A percentile compares a stretch with the other conserved stretches of the same genome.
Conservation (phyloP, 2,113 vertebrate genomes). For the Pygoscelis adeliae region DNA sequence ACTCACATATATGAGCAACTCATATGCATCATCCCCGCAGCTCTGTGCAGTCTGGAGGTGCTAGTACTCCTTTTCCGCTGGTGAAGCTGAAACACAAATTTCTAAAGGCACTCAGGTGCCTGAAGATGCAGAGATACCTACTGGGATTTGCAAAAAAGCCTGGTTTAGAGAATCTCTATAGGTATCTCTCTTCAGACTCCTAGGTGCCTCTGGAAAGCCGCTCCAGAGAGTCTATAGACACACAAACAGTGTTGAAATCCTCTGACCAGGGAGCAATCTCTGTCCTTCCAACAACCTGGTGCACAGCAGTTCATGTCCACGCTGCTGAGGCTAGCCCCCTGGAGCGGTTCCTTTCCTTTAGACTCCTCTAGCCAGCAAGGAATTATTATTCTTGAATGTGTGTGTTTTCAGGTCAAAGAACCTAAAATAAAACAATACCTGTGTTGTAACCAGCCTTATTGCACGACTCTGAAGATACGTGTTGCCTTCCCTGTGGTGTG, state of each 20-base stretch:
- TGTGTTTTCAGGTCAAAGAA: neutral
- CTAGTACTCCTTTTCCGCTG: neutral
- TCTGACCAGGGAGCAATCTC: neutral
- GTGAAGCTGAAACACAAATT: neutral
- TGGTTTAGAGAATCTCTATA: neutral
- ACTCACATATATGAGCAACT: neutral
- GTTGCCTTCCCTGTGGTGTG: neutral
- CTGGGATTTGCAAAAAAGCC: neutral
- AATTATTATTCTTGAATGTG: neutral
- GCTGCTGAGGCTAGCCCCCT: neutral
- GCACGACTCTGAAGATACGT: neutral
- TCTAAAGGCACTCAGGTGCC: neutral
- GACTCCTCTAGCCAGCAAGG: neutral
- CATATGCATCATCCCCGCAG: neutral
- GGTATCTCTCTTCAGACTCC: neutral
- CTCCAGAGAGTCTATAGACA: neutral
- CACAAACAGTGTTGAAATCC: neutral
- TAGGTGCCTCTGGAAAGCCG: neutral
- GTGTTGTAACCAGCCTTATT: neutral
- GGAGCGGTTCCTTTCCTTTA: neutral
- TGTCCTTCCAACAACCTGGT: neutral
- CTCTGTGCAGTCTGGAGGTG: neutral
- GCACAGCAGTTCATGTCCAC: neutral
- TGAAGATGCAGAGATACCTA: neutral
- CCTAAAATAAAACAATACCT: neutral